These are phyloP conservation scores for Ctenomys sociabilis DNA, from an alignment of 2,113 vertebrate species.

Conservation along the genomic window DNA sequence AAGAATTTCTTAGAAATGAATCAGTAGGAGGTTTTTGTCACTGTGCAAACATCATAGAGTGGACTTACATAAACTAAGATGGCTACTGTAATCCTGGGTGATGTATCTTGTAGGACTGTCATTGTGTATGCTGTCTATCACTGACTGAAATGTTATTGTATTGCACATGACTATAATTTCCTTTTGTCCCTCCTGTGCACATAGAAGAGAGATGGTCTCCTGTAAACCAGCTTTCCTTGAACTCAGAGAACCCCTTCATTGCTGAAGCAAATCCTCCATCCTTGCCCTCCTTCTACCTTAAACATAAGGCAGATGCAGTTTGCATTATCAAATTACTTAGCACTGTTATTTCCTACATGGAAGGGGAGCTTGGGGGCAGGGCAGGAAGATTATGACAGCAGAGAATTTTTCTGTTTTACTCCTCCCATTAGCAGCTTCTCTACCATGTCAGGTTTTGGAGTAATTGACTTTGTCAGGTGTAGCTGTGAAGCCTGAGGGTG, in stretches of 20 bases:
- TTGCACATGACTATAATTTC: background rate
- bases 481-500: background rate
- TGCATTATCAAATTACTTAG: background rate
- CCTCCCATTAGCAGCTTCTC: background rate
- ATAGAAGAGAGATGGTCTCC: background rate
- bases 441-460: background rate
- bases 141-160: background rate
- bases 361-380: background rate
- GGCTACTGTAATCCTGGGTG: background rate
- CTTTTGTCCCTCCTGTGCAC: background rate
- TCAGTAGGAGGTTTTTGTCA: background rate
- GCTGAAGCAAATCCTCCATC: background rate
- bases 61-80: background rate
- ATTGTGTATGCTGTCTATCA: background rate
- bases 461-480: background rate
- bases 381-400: background rate
- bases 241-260: background rate
- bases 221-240: background rate
- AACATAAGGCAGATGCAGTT: background rate
- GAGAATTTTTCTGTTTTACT: slow-evolving; percentile 23
- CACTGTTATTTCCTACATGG: background rate
- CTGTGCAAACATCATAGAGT: background rate
- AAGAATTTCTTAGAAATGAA: background rate
- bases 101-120: background rate
- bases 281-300: background rate